These are phyloP conservation scores for Danio choprae DNA, from an alignment of 2,797 vertebrate genomes.

Conservation along the genomic window DNA sequence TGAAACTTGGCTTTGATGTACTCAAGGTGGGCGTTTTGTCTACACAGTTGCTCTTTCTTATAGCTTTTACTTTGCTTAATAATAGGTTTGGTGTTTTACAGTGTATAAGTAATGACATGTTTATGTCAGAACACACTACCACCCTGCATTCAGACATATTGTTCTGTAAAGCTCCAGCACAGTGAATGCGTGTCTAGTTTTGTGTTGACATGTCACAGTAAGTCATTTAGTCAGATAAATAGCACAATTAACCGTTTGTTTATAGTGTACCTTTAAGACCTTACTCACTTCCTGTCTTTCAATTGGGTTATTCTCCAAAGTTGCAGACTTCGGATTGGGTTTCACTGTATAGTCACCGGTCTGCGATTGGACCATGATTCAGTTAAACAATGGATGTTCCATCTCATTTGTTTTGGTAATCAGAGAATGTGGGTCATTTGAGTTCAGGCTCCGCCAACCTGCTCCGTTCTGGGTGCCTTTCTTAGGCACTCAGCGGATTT, in stretches of 20 bases:
- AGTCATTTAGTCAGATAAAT: constrained; percentile 22
- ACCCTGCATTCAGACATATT: constrained; percentile 24
- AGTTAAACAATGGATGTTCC: constrained; percentile 70
- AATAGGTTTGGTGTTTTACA: constrained; percentile 36
- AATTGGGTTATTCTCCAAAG: constrained; percentile 61
- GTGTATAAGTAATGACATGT: constrained; percentile 43
- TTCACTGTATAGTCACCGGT: constrained; percentile 42
- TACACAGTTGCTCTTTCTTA: not conserved
- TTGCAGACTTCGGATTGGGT: constrained; percentile 64
- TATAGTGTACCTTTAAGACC: constrained; percentile 20
- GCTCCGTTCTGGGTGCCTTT: constrained; percentile 78
- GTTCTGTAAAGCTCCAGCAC: not conserved
- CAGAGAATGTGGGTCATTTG: constrained; percentile 84
- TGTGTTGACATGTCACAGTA: constrained; percentile 2
- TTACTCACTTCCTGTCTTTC: constrained; percentile 57
- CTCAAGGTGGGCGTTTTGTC: constrained; percentile 4
- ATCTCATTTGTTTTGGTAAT: constrained; percentile 76
- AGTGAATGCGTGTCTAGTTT: not conserved
- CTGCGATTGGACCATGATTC: constrained; percentile 62
- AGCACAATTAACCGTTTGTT: constrained; percentile 22
- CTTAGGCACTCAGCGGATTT: constrained; percentile 75
- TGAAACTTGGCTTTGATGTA: not conserved
- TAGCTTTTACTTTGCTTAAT: constrained; percentile 24
- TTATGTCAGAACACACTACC: constrained; percentile 22
- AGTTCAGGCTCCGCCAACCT: constrained; percentile 77